Evolutionary conservation across 2,113 vertebrate genomes (phyloP).

Genomic region (Hypomesus transpacificus): DNA sequence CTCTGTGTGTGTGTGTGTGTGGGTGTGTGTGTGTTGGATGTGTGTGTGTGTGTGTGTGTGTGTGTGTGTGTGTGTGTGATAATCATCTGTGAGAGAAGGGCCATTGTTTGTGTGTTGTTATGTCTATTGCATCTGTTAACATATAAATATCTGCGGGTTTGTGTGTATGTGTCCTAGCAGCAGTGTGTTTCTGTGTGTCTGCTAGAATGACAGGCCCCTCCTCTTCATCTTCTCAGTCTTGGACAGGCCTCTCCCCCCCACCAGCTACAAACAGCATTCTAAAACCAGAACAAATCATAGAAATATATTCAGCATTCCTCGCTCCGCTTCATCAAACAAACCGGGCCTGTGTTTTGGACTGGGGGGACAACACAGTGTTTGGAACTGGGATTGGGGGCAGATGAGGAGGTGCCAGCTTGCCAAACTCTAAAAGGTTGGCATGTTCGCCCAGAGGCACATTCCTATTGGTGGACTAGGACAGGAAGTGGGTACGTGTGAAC

Average conservation of each 20-base stretch:
- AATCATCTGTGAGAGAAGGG: not conserved
- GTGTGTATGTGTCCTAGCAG: not conserved
- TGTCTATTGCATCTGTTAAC: not conserved
- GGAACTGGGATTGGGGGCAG: constrained; percentile 27
- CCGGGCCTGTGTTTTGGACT: constrained; percentile 35
- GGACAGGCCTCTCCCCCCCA: not conserved
- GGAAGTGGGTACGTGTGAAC: constrained; percentile 46
- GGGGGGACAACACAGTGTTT: constrained; percentile 43
- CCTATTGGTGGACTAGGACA: constrained; percentile 52
- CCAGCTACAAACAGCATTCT: constrained; percentile 37
- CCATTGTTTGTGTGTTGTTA: too few relatives aligned
- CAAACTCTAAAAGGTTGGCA: constrained; percentile 42
- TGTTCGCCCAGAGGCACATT: constrained; percentile 37
- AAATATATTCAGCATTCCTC: constrained; percentile 47
- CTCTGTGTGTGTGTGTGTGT: constrained; percentile 16
- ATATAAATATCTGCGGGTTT: not conserved
- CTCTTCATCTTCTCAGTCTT: not conserved
- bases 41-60: not conserved
- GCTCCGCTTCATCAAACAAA: constrained; percentile 51
- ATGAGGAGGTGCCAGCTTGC: constrained; percentile 29
- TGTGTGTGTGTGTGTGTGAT: not conserved
- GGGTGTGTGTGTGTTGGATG: not conserved
- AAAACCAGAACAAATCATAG: constrained; percentile 50
- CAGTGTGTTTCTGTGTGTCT: constrained; percentile 10
- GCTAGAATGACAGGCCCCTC: not conserved